A percentile compares a stretch with the other conserved stretches of the same genome.
Conservation (phyloP, 2,888 invertebrate genomes). For the Drosophila longiperda region DNA sequence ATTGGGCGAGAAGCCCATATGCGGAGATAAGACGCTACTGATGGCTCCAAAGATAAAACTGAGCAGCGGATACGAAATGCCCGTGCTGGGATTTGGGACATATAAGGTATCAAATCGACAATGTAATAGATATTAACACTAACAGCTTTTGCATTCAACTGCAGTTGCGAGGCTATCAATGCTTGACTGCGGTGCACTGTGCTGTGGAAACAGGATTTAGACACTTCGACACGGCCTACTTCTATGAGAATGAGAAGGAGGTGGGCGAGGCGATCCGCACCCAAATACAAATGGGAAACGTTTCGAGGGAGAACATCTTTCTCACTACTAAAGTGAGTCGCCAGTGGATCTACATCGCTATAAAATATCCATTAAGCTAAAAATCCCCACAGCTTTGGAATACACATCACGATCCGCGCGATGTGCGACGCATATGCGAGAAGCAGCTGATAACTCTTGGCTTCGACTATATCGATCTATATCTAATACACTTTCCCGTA, state of each 20-base stretch:
- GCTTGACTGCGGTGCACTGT: conserved; percentile 82
- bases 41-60: conserved; percentile 87
- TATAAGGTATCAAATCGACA: conserved; percentile 20
- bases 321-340: conserved; percentile 78
- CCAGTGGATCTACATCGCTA: background rate
- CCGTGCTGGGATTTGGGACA: conserved; percentile 90
- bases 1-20: conserved; percentile 54
- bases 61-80: conserved; percentile 88
- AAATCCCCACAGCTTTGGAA: conserved; percentile 54
- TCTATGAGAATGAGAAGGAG: conserved; percentile 85
- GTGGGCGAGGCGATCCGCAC: conserved; percentile 85
- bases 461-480: conserved; percentile 91
- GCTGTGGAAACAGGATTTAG: conserved; percentile 86
- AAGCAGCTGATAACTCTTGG: conserved; percentile 88
- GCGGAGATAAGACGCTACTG: conserved; percentile 43
- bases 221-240: conserved; percentile 86
- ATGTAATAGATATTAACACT: background rate
- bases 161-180: conserved; percentile 73
- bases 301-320: conserved; percentile 84
- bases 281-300: conserved; percentile 84
- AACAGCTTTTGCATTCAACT: background rate
- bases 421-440: conserved; percentile 88
- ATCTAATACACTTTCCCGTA: conserved; percentile 93
- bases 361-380: background rate
- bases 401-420: conserved; percentile 87